Base-by-base conservation (phyloP, 1,140 invertebrate genomes). In the Aphidius gifuensis region DNA sequence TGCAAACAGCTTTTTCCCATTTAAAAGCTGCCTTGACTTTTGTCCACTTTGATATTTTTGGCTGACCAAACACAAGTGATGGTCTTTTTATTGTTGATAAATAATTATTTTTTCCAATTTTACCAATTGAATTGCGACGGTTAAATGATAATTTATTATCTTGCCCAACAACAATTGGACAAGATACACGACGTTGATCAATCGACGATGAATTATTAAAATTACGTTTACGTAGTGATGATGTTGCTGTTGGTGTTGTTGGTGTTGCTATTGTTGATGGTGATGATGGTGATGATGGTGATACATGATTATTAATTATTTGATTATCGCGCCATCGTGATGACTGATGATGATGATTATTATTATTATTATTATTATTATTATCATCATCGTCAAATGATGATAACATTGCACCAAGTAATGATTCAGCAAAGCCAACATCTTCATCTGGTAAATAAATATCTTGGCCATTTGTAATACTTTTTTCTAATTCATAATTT, bases 11-110 rank as follows among this genome's bases (percentile, higher is more conserved):
- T n/a, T 82, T 83, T 68, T 89, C 87, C 88, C 85, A 91, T 69
- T 87, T 88, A 65, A 92, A 90, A 9, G 90, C 91, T 23, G 90
- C 89, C 76, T 92, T 92, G 7, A 92, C 90, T 74, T 88, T 87
- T 3, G 88, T 92, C 91, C 91, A 92, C 69, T 91, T 91, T 1
- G 90, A 92, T 7, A 90, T 83, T 74, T 89, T 85, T 0, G 82
- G 73, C 8, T 69, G 45, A 48, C 61, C 60, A 1, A 63, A 47
- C 4, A 48, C 64, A 53, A 68, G 9, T 32, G 57, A 57, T 0
- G 61, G 53, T 60, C 62, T 47, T 40, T 62, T 62, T 9, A 62
- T 66, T 32, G 23, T 32, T 32, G 23, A 32, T 32, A 32, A 32
- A 32, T 32, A 32, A 42, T 23, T 50, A 3, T 39, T 21, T 6